These are phyloP conservation scores for Drosophila robusta DNA, from an alignment of 2,888 invertebrate genomes.

Conservation along the genomic window DNA sequence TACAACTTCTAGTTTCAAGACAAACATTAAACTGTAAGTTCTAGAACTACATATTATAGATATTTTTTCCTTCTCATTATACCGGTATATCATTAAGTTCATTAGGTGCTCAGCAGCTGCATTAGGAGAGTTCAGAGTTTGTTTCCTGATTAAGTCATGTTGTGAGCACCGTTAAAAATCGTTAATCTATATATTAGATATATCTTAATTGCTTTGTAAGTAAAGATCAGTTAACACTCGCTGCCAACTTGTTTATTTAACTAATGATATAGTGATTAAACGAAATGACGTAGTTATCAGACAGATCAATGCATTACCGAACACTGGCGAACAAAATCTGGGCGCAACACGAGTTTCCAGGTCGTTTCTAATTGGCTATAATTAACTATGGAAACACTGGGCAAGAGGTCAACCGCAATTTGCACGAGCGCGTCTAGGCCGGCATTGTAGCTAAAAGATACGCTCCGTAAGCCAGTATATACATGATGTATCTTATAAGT, in stretches of 20 bases:
- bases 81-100: neutral
- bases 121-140: conserved; percentile 5
- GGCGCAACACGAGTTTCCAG: conserved; percentile 7
- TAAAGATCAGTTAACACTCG: conserved; percentile 23
- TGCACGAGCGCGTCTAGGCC: conserved; percentile 23
- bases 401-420: conserved; percentile 67
- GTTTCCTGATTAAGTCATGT: conserved; percentile 7
- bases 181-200: conserved; percentile 10
- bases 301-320: conserved; percentile 22
- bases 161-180: conserved; percentile 1
- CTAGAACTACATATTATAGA: neutral
- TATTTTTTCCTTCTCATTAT: neutral
- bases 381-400: conserved; percentile 43
- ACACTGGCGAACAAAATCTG: conserved; percentile 2
- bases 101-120: neutral
- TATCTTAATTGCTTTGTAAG: conserved; percentile 12
- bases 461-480: conserved; percentile 15
- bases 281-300: neutral
- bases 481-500: neutral
- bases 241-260: conserved; percentile 15
- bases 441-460: conserved; percentile 36
- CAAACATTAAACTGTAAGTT: neutral
- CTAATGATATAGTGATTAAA: conserved; percentile 22
- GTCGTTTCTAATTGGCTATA: conserved; percentile 39
- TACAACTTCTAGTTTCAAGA: neutral